Evolutionary conservation across 2,888 invertebrate species (phyloP).

Genomic region (Tachina lurida): DNA sequence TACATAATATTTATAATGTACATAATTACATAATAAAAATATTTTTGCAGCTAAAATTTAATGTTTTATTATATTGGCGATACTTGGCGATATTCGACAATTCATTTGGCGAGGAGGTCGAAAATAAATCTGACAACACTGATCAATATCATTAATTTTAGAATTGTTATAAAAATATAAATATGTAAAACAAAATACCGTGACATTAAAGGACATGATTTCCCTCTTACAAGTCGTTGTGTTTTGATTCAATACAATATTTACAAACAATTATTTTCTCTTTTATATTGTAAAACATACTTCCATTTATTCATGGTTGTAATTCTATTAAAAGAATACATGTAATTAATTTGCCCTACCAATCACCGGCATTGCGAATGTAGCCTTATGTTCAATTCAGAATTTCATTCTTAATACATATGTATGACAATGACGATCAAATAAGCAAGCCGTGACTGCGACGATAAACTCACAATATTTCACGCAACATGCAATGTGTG

Average conservation of each 20-base stretch:
- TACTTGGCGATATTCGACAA: too few relatives aligned
- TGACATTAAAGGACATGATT: slow-evolving; percentile 28
- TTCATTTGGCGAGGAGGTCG: too few relatives aligned
- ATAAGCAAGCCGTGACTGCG: slow-evolving; percentile 47
- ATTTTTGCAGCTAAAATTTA: too few relatives aligned
- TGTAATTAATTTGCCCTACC: slow-evolving; percentile 42
- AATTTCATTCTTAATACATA: slow-evolving; percentile 17
- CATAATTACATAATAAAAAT: too few relatives aligned
- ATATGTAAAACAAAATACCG: slow-evolving; percentile 30
- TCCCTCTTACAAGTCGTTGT: slow-evolving; percentile 16
- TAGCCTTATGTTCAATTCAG: background rate
- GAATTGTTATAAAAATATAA: slow-evolving; percentile 18
- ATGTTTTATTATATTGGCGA: too few relatives aligned
- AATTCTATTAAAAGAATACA: slow-evolving; percentile 24
- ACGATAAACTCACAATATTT: slow-evolving; percentile 53
- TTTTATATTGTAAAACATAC: slow-evolving; percentile 33
- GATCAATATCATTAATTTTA: too few relatives aligned
- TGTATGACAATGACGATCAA: slow-evolving; percentile 46
- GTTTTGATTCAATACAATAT: slow-evolving; percentile 11
- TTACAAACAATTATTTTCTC: slow-evolving; percentile 6
- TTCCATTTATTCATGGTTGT: slow-evolving; percentile 45
- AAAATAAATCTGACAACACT: too few relatives aligned
- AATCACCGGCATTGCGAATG: slow-evolving; percentile 13
- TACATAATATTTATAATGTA: too few relatives aligned
- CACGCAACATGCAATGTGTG: slow-evolving; percentile 58